Base-by-base conservation (phyloP, 1,140 invertebrate genomes). In the Pseudachorutes palmiensis region DNA sequence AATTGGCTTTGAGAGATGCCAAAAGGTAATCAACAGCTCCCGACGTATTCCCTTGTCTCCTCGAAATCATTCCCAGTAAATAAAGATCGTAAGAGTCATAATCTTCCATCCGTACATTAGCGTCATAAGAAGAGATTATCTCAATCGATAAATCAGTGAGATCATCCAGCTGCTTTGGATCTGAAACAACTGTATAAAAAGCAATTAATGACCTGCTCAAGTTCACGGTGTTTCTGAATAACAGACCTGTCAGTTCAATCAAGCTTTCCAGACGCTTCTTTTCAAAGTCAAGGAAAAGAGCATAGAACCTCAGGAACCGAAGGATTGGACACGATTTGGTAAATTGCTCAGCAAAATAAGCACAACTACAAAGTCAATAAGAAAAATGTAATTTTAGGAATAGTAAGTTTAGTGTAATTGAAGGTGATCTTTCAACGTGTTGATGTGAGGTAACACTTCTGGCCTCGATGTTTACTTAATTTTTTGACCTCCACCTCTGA, bases 21-120 rank as follows among this genome's bases (percentile, higher is more conserved):
- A 90, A 80, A 16, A 98, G 81, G 61, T 90, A 84, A 70, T 90
- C 85, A 30, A 87, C 81, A 0, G 92, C 89, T 65, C 86, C 82
- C 57, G 84, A 83, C 30, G 83, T 80, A 5, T 96, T 79, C 71
- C 94, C 90, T 55, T 97, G 76, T 74, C 92, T 92, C 74, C 94
- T 92, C 33, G 96, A 80, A 1, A 97, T 88, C 31, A 97, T 85
- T 3, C 93, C 94, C 80, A 94, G 94, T 71, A 97, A 79, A 80
- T 95, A 97, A 9, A 94, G 80, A 26, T 88, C 84, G 77, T 89
- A 97, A 0, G 91, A 90, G 83, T 97, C 94, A 19, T 94, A 78
- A 63, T 84, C 85, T 41, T 82, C 80, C 61, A 83, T 71, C 80
- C 75, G 77, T 87, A 80, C 76, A 86, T 84, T 72, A 80, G 78